Evolutionary conservation across 2,113 vertebrate genomes (phyloP).

Genomic region (Willisornis vidua): DNA sequence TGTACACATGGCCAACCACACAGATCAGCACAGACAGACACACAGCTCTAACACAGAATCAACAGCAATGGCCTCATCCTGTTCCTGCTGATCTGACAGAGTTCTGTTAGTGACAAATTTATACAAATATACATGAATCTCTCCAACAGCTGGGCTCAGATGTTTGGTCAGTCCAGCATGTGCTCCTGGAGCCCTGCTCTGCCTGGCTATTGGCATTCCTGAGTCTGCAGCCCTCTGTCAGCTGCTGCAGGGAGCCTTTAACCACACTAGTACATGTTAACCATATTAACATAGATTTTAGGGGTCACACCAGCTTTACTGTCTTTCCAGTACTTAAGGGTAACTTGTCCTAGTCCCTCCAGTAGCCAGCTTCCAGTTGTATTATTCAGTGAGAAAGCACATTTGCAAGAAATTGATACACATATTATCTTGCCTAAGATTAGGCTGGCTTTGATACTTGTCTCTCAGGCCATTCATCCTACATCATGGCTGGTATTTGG

Average conservation of each 20-base stretch:
- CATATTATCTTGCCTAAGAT: background rate
- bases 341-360: background rate
- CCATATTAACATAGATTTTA: background rate
- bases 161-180: background rate
- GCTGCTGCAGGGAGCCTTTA: background rate
- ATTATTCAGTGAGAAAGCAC: background rate
- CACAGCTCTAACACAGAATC: background rate
- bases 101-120: background rate
- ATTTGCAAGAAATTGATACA: background rate
- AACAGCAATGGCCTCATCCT: background rate
- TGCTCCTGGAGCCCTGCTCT: background rate
- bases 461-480: background rate
- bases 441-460: background rate
- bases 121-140: background rate
- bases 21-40: background rate
- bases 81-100: background rate
- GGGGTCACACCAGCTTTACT: too few relatives aligned
- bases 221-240: background rate
- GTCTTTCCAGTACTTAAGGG: background rate
- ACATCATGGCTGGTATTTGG: background rate
- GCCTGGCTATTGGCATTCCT: background rate
- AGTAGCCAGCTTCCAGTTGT: background rate
- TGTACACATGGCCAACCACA: background rate
- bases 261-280: too few relatives aligned
- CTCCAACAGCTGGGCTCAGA: background rate